A percentile compares a stretch with the other conserved stretches of the same genome.
Conservation (phyloP, 1,140 invertebrate species). For the Papilio aristodemus region DNA sequence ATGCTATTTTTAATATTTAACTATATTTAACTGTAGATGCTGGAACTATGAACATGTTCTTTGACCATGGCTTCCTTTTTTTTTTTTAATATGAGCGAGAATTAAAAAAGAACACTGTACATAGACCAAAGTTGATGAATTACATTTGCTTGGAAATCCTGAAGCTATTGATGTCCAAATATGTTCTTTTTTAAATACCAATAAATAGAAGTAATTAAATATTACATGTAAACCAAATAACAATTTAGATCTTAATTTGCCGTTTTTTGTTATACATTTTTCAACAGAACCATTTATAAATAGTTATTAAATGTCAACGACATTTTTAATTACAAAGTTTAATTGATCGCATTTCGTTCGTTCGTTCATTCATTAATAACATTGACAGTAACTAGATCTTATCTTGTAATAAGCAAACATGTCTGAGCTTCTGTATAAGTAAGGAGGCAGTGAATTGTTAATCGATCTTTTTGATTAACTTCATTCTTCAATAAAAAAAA, state of each 20-base stretch:
- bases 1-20: neutral
- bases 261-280: too few relatives aligned
- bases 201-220: too few relatives aligned
- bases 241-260: too few relatives aligned
- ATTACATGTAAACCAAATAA: too few relatives aligned
- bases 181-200: too few relatives aligned
- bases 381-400: constrained; percentile 18
- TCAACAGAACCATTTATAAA: too few relatives aligned
- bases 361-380: constrained; percentile 18
- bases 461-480: neutral
- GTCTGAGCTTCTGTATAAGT: neutral
- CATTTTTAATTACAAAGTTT: neutral
- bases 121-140: too few relatives aligned
- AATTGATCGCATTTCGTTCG: neutral
- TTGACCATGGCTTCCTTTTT: neutral
- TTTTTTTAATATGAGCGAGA: neutral
- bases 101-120: neutral
- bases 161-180: too few relatives aligned
- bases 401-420: neutral
- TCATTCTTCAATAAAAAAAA: neutral
- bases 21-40: too few relatives aligned
- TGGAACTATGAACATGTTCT: too few relatives aligned
- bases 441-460: neutral
- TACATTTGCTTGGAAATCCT: too few relatives aligned
- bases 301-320: too few relatives aligned